phyloP scores from a whole-genome alignment of 2,113 vertebrate species.

The Halichoerus grypus region DNA sequence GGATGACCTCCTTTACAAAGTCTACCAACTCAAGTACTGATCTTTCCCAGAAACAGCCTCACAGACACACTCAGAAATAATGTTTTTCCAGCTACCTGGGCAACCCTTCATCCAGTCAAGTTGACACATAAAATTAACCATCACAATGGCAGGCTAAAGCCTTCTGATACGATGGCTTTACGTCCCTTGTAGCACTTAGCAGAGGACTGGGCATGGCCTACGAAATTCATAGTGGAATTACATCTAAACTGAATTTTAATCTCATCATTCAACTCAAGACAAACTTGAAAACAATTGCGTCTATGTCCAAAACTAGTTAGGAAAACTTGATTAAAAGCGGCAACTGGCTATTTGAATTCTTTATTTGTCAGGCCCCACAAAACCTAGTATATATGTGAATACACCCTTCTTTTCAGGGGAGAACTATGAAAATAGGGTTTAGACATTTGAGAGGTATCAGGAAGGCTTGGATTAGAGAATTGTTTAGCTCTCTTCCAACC shows the following conservation, averaged over 20 bases:
- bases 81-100: neutral
- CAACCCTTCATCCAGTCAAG: neutral
- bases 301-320: neutral
- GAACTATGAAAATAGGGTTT: neutral
- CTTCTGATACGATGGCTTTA: neutral
- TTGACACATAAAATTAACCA: neutral
- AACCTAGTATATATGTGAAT: neutral
- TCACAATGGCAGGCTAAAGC: neutral
- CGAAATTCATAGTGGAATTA: neutral
- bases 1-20: neutral
- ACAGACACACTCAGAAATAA: neutral
- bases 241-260: neutral
- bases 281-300: neutral
- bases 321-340: neutral
- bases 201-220: neutral
- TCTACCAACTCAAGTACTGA: neutral
- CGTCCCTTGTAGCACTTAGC: neutral
- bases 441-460: neutral
- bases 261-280: neutral
- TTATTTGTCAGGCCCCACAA: neutral
- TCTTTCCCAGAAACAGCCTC: neutral
- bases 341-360: conserved; percentile 10
- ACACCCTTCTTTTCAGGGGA: neutral
- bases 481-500: neutral
- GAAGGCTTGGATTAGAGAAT: neutral